A percentile compares a stretch with the other conserved stretches of the same genome.
Evolutionary conservation across 2,888 invertebrate genomes (phyloP).

Genomic region (Eupithecia insigniata): DNA sequence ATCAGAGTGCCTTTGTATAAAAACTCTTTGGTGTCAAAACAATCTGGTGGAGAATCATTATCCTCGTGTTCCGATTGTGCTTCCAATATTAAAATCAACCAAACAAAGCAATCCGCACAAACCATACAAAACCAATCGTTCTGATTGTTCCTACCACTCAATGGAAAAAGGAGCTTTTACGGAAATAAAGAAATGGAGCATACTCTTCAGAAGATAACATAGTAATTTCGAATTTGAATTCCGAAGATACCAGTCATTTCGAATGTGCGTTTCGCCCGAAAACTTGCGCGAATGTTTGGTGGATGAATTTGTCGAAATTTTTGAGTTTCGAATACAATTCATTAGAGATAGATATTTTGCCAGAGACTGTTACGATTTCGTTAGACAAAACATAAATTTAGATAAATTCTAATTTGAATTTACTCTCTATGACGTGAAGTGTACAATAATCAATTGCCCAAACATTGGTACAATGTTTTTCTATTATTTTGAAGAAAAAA

Average conservation of each 20-base stretch:
- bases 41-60: not conserved
- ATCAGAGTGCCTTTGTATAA: not conserved
- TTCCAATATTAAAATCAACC: conserved; percentile 9
- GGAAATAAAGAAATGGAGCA: conserved; percentile 3
- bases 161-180: conserved; percentile 16
- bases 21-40: conserved; percentile 9
- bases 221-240: not conserved
- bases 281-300: not conserved
- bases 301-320: not conserved
- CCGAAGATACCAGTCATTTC: too few relatives aligned
- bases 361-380: not conserved
- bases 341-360: not conserved
- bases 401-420: not conserved
- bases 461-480: too few relatives aligned
- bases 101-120: conserved; percentile 27
- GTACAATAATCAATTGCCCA: too few relatives aligned
- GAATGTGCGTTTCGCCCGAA: not conserved
- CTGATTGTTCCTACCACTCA: conserved; percentile 43
- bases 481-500: too few relatives aligned
- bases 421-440: not conserved
- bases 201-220: not conserved
- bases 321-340: too few relatives aligned
- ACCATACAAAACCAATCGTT: conserved; percentile 34
- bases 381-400: not conserved
- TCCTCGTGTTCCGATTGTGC: not conserved